Evolutionary conservation across 1,140 invertebrate genomes (phyloP).

Genomic region (Bombyx mandarina): DNA sequence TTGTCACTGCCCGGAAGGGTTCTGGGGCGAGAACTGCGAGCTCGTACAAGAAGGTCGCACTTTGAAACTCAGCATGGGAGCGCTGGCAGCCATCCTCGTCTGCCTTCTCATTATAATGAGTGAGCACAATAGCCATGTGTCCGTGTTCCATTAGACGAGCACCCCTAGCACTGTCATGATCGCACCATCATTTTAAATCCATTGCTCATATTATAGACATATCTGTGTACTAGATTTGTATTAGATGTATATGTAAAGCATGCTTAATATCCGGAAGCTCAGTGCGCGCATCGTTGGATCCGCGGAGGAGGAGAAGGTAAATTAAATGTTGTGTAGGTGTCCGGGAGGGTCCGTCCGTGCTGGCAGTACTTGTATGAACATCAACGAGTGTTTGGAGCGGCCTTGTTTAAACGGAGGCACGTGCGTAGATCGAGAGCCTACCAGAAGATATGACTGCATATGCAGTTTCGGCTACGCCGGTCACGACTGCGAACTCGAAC

Average conservation of each 20-base stretch:
- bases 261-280: constrained; percentile 43
- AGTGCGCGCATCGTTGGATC: constrained; percentile 36
- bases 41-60: constrained; percentile 93
- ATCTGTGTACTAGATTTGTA: constrained; percentile 39
- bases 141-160: constrained; percentile 33
- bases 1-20: constrained; percentile 91
- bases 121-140: constrained; percentile 74
- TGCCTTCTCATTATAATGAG: constrained; percentile 95
- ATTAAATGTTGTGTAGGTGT: constrained; percentile 74
- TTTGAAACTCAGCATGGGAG: constrained; percentile 93
- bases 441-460: constrained; percentile 80
- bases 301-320: constrained; percentile 32
- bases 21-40: constrained; percentile 95
- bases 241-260: constrained; percentile 43
- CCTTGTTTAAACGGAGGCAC: constrained; percentile 83
- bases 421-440: constrained; percentile 79
- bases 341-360: constrained; percentile 76
- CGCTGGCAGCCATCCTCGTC: constrained; percentile 92
- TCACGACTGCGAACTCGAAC: constrained; percentile 82
- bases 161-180: constrained; percentile 20
- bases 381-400: constrained; percentile 80
- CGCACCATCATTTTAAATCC: constrained; percentile 28
- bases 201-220: constrained; percentile 21
- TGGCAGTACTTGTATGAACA: constrained; percentile 78
- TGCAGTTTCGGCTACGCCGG: constrained; percentile 84